phyloP scores from a whole-genome alignment of 1,140 invertebrate genomes.

The Arctopsyche grandis region DNA sequence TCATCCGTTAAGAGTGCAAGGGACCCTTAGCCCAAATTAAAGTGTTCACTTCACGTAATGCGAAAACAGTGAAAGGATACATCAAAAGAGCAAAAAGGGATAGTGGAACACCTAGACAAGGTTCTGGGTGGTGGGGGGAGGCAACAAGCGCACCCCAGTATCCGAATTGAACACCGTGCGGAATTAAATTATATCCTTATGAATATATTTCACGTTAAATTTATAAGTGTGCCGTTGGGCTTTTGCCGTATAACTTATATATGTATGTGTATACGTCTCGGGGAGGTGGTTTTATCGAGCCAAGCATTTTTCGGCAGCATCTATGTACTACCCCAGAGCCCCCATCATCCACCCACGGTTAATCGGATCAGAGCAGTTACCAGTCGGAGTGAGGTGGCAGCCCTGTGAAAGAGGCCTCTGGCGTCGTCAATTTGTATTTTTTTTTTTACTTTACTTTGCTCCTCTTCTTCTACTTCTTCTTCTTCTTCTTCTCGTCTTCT shows the following conservation, averaged over 20 bases:
- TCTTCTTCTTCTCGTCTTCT: not conserved
- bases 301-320: slow-evolving; percentile 44
- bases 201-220: slow-evolving; percentile 56
- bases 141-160: slow-evolving; percentile 9
- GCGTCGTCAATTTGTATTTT: slow-evolving; percentile 30
- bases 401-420: slow-evolving; percentile 1
- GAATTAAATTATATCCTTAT: slow-evolving; percentile 56
- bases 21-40: too few species aligned
- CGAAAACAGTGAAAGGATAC: too few species aligned
- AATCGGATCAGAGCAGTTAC: slow-evolving; percentile 52
- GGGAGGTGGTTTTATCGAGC: slow-evolving; percentile 50
- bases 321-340: not conserved
- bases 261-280: slow-evolving; percentile 45
- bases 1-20: too few species aligned
- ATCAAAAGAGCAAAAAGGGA: too few species aligned
- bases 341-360: slow-evolving; percentile 20
- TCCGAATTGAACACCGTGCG: slow-evolving; percentile 44
- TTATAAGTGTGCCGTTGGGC: slow-evolving; percentile 55
- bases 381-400: slow-evolving; percentile 27
- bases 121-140: not conserved
- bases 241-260: slow-evolving; percentile 52
- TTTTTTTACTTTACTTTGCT: not conserved
- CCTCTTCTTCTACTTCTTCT: not conserved
- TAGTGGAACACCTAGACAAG: not conserved
- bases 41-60: too few species aligned